A percentile compares a stretch with the other conserved stretches of the same genome.
Conservation (phyloP, 2,797 vertebrate genomes). For the Pseudomugil tenellus region DNA sequence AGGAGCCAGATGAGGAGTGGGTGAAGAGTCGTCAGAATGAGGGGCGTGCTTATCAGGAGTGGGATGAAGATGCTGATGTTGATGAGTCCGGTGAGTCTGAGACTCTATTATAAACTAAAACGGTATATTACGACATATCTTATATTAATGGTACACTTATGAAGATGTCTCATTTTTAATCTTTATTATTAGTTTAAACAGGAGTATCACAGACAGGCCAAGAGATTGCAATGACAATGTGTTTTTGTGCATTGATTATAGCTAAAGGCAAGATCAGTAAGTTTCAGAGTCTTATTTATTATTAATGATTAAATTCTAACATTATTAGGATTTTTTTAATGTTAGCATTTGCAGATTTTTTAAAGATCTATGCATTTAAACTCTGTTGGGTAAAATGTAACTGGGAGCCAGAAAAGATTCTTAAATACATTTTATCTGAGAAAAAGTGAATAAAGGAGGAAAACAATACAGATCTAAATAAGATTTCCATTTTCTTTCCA, state of each 20-base stretch:
- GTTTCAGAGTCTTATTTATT: too few relatives aligned
- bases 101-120: neutral
- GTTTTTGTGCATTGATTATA: neutral
- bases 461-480: neutral
- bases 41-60: conserved; percentile 91
- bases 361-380: neutral
- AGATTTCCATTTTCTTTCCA: neutral
- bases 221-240: neutral
- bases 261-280: too few relatives aligned
- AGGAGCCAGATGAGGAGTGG: conserved; percentile 93
- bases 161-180: too few relatives aligned
- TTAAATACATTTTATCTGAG: neutral
- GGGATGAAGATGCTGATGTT: conserved; percentile 97
- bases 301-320: neutral
- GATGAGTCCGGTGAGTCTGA: conserved; percentile 91
- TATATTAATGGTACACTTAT: too few relatives aligned
- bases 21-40: conserved; percentile 90
- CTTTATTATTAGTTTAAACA: neutral
- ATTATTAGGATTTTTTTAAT: neutral
- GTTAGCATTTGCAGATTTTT: neutral
- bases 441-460: neutral
- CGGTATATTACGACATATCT: neutral
- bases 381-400: neutral
- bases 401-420: neutral
- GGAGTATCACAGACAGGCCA: too few relatives aligned